Conservation (phyloP, 2,888 invertebrate species). For the Seladonia tumulorum region DNA sequence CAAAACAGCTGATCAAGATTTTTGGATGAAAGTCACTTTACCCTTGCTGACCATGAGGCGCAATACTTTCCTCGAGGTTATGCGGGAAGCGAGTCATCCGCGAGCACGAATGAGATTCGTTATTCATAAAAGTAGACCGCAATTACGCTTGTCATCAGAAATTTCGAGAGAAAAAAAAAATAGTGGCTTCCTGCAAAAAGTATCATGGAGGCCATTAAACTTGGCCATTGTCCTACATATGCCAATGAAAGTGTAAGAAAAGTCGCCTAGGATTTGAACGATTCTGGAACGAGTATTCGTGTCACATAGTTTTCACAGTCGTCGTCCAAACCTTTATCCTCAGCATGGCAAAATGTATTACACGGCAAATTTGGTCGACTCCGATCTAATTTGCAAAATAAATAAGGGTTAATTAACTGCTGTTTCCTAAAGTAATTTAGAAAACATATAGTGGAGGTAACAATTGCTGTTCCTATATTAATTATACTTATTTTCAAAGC, state of each 20-base stretch:
- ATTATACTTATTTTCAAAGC: too few relatives aligned
- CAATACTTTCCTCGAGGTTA: neutral
- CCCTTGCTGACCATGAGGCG: neutral
- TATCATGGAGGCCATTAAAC: neutral
- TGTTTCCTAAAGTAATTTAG: too few relatives aligned
- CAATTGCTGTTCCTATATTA: too few relatives aligned
- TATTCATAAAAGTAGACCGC: neutral
- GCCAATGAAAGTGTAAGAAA: neutral
- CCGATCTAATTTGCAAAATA: neutral
- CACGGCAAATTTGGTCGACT: neutral
- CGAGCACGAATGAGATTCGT: neutral
- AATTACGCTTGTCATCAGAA: neutral
- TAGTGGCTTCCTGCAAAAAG: neutral
- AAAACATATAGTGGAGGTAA: too few relatives aligned
- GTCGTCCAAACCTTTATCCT: neutral
- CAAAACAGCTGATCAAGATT: neutral
- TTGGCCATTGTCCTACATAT: neutral
- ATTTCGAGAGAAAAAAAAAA: neutral
- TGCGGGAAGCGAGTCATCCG: neutral
- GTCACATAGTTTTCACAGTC: neutral
- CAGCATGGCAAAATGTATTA: neutral
- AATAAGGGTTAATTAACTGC: neutral
- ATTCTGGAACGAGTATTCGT: neutral
- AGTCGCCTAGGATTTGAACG: neutral
- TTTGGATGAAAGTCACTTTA: neutral